Evolutionary conservation across 2,797 vertebrate genomes (phyloP).

Genomic region (Moxostoma hubbsi): DNA sequence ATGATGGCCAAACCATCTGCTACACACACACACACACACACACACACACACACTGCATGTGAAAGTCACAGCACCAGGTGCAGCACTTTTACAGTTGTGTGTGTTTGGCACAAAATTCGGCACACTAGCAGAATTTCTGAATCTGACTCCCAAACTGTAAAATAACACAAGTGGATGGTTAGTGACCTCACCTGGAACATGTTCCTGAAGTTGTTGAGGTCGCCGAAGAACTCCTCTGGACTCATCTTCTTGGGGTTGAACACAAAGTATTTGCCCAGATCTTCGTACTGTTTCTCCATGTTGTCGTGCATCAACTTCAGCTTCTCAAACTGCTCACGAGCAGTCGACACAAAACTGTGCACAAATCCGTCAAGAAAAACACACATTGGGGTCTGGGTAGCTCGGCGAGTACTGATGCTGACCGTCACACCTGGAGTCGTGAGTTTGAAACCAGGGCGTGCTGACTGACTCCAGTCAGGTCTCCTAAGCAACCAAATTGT

Average conservation of each 20-base stretch:
- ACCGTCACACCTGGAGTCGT: no score
- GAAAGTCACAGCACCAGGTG: no score
- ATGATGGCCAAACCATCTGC: slow-evolving; percentile 36
- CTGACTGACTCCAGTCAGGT: no score
- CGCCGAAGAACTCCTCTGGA: slow-evolving; percentile 84
- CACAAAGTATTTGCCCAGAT: slow-evolving; percentile 81
- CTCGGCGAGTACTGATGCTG: no score
- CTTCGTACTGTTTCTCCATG: slow-evolving; percentile 83
- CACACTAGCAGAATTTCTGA: no score
- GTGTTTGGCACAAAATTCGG: no score
- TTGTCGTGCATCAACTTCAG: slow-evolving; percentile 85
- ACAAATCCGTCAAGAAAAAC: slow-evolving; percentile 75
- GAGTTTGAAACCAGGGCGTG: no score
- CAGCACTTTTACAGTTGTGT: no score
- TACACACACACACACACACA: slow-evolving; percentile 47
- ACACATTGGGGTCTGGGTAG: no score
- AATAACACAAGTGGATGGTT: no score
- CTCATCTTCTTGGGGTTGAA: slow-evolving; percentile 83
- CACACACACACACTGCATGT: slow-evolving; percentile 37
- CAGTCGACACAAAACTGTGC: slow-evolving; percentile 80
- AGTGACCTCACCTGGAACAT: slow-evolving; percentile 84
- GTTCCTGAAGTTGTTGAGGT: slow-evolving; percentile 86
- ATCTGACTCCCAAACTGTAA: no score
- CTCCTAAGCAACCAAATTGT: no score
- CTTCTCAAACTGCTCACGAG: slow-evolving; percentile 82